Evolutionary conservation across 2,888 invertebrate species (phyloP).

Genomic region (Melanotus villosus): DNA sequence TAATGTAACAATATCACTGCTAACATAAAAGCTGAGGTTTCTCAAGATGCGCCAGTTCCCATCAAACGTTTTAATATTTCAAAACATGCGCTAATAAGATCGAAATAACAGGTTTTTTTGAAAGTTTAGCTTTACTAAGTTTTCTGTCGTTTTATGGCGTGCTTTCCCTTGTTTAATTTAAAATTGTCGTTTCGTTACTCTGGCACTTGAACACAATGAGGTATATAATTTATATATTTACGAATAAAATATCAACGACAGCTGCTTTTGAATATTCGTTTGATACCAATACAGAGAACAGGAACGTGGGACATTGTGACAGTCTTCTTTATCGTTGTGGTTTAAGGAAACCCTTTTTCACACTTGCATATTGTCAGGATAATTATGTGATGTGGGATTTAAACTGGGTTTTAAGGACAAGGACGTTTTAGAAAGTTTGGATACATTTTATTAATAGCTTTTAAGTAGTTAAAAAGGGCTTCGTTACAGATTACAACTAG

Average conservation of each 20-base stretch:
- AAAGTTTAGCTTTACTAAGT: conserved; percentile 36
- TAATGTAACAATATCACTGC: background rate
- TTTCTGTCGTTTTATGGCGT: conserved; percentile 19
- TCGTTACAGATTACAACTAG: too few species aligned
- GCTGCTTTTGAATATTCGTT: background rate
- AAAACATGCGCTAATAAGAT: conserved; percentile 28
- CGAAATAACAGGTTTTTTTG: conserved; percentile 28
- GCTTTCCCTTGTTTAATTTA: conserved; percentile 23
- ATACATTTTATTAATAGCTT: too few species aligned
- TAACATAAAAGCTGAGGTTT: conserved; percentile 38
- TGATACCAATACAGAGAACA: too few species aligned
- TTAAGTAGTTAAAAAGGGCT: too few species aligned
- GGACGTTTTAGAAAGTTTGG: too few species aligned
- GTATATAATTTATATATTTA: conserved; percentile 31
- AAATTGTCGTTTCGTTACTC: conserved; percentile 15
- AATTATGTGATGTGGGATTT: too few species aligned
- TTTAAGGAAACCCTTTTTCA: too few species aligned
- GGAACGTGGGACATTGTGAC: background rate
- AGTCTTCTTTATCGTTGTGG: background rate
- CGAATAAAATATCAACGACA: conserved; percentile 30
- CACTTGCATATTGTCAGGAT: too few species aligned
- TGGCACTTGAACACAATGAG: background rate
- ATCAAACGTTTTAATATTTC: conserved; percentile 33
- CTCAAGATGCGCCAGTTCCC: conserved; percentile 34
- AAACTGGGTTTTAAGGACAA: too few species aligned